Base-by-base conservation (phyloP, 1,140 invertebrate genomes). In the Papilio glaucus region DNA sequence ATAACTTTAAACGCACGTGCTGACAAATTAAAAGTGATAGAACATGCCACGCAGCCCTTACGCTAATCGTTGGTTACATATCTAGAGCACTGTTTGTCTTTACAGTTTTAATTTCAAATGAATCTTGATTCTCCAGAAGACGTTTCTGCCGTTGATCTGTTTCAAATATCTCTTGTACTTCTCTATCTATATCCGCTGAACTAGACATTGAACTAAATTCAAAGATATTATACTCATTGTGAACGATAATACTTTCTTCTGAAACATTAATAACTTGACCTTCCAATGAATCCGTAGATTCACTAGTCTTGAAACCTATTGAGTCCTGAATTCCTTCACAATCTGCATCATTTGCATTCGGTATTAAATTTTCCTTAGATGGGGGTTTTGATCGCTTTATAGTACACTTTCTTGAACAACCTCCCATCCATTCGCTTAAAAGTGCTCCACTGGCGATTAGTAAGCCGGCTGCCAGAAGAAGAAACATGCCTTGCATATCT, bases 401-500 rank as follows among this genome's bases (percentile, higher is more conserved):
- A 8, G 90, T 82, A 72, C 95, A 95, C 78, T 94, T 89, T 77
- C 93, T 94, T 0, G 94, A 91, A 76, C 95, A 95, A 10, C 95
- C 95, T n/a, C 95, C 95, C 73, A 95, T 93, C 87, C 93, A 95
- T 88, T 95, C 95, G 0, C 94, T 95, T 4, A 95, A 72, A 21
- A 95, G 85, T 6, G 94, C 94, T 13, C 88, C 82, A 1, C 84
- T 91, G 4, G 95, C 96, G 12, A 95, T 76, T 0, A 95, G 82
- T 85, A 95, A 95, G 0, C 96, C 96, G 42, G 94, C 93, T 1
- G 93, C 95, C 63, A 97, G 89, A 1, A 97, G 90, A 7, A 97
- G 85, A 80, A 97, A 97, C 95, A 96, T 97, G 6, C 96, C 96
- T 91, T 96, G 96, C 1, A 96, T 96, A 74, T 97, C 96, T 79